A percentile compares a stretch with the other conserved stretches of the same genome.
Conservation (phyloP, 2,888 invertebrate genomes). For the Mimas tiliae region DNA sequence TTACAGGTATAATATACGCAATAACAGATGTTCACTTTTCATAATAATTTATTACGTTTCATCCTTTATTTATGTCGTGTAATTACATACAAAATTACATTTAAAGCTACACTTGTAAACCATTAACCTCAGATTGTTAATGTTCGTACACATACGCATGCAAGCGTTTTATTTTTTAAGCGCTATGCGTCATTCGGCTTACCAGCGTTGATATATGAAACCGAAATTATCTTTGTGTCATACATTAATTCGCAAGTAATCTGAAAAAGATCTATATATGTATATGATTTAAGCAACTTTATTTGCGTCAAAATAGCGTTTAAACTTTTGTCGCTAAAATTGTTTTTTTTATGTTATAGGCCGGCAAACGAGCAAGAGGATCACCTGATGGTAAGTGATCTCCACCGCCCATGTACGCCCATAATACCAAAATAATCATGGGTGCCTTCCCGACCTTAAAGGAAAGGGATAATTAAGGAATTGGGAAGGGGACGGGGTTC, state of each 20-base stretch:
- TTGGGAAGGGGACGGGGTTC: no score
- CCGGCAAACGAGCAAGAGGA: no score
- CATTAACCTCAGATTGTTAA: conserved; percentile 11
- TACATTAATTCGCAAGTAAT: neutral
- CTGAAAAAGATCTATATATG: neutral
- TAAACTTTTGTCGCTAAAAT: no score
- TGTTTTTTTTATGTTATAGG: no score
- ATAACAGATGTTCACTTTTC: neutral
- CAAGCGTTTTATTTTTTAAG: neutral
- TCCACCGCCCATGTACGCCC: no score
- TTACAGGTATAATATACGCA: no score
- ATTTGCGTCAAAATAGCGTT: neutral
- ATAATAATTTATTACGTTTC: neutral
- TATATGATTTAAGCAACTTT: neutral
- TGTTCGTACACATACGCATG: conserved; percentile 5
- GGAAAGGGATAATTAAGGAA: no score
- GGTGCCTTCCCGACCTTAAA: no score
- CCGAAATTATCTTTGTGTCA: neutral
- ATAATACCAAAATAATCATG: no score
- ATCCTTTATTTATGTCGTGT: neutral
- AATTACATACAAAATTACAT: neutral
- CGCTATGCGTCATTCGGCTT: conserved; percentile 5
- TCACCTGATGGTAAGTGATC: no score
- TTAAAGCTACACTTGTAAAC: neutral
- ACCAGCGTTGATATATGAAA: conserved; percentile 1